Percentiles rank a stretch among this genome's conserved stretches.
Evolutionary conservation across 2,797 vertebrate species (phyloP).

Genomic region (Halcyon leucocephala): DNA sequence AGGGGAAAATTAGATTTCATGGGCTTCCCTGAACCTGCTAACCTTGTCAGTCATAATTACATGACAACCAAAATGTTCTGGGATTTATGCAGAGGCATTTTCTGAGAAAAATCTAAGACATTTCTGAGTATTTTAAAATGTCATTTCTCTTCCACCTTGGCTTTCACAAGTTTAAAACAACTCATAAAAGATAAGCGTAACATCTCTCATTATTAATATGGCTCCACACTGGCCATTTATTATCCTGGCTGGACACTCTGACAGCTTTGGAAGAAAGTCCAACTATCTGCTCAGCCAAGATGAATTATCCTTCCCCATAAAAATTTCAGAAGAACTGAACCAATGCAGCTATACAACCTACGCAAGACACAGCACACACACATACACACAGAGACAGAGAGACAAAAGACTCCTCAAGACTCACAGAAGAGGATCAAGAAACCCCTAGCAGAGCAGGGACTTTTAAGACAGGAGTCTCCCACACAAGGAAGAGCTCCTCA

Average conservation of each 20-base stretch:
- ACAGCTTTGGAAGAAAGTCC: neutral
- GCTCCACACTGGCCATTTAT: neutral
- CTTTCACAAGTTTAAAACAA: neutral
- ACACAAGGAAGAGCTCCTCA: neutral
- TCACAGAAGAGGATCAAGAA: rapidly evolving
- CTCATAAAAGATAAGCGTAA: neutral
- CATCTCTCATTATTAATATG: neutral
- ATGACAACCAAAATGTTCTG: neutral
- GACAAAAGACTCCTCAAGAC: neutral
- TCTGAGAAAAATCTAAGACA: neutral
- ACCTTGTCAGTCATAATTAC: neutral
- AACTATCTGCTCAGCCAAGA: neutral
- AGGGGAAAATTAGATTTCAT: neutral
- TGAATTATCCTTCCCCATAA: neutral
- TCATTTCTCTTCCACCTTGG: neutral
- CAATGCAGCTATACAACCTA: neutral
- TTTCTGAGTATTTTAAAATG: neutral
- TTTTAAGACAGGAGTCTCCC: neutral
- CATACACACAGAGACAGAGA: neutral
- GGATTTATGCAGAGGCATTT: neutral
- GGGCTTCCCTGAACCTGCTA: constrained; percentile 24
- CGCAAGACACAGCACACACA: neutral
- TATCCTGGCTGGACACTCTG: neutral
- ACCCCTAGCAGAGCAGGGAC: neutral
- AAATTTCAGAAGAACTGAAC: neutral